Base-by-base conservation (phyloP, 2,888 invertebrate genomes). In the Margaritifera margaritifera region DNA sequence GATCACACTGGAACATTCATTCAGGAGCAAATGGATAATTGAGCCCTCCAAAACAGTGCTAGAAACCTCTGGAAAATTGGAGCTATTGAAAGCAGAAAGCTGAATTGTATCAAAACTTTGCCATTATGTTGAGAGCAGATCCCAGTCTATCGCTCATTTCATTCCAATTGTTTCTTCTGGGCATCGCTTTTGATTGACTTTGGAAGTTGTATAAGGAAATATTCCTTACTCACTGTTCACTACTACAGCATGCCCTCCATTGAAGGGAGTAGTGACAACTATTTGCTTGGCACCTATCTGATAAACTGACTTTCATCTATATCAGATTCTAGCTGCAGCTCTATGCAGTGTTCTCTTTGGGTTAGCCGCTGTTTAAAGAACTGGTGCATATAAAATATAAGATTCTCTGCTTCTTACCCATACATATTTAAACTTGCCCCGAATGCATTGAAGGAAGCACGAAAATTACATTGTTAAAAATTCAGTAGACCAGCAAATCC, bases 21-120 rank as follows among this genome's bases (percentile, higher is more conserved):
- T 89, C n/a, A 90, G 74, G 24, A 90, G 73, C 58, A 90, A 82
- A 89, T 90, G 74, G 20, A 72, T 68, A 62, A 72, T 62, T 51
- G 71, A 62, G 11, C 61, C 69, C 42, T 59, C 65, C 70, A 69
- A 52, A 70, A 65, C 24, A 62, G 50, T 31, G 64, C 59, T 62
- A 73, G 51, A 62, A 73, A 73, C 55, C 67, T 25, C 24, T 68
- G 56, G 68, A 73, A 70, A 56, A 73, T 24, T 59, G 69, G 73
- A 70, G 61, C 31, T 19, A 70, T 51, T 31, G 67, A 68, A 24
- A 57, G 19, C 57, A 64, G 61, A 31, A 67, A 71, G n/a, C 4
- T 27, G 19, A 70, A 66, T 60, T 70, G 57, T n/a, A 70, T 58
- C 19, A 62, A 22, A 50, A 66, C 63, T 27, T 66, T 70, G 25